These are phyloP conservation scores for Nemotelus pantherinus DNA, from an alignment of 2,888 invertebrate genomes.

Conservation along the genomic window DNA sequence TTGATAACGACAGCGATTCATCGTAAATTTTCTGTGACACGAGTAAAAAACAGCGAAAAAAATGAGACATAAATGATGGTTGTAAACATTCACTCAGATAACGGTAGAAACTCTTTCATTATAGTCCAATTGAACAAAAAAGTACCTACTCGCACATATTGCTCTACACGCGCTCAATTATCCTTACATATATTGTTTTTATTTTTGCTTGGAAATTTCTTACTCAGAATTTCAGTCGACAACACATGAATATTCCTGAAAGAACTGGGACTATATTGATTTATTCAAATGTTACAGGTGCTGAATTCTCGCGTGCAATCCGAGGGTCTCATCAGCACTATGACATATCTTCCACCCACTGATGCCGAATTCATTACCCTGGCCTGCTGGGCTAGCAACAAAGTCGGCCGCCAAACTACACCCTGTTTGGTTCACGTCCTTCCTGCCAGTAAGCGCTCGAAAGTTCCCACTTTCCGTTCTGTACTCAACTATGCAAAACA, in stretches of 20 bases:
- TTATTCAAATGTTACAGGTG: slow-evolving; percentile 60
- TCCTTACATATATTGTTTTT: no score
- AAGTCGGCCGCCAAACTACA: slow-evolving; percentile 80
- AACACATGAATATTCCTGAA: neutral
- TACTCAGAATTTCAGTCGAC: no score
- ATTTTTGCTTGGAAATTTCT: no score
- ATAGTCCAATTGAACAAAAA: no score
- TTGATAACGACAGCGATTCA: no score
- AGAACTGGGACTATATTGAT: neutral
- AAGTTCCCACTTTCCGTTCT: neutral
- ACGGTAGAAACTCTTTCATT: no score
- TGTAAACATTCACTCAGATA: no score
- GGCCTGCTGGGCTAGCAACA: slow-evolving; percentile 89
- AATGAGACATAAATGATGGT: no score
- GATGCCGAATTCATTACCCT: slow-evolving; percentile 80
- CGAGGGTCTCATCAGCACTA: slow-evolving; percentile 69
- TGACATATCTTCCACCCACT: slow-evolving; percentile 69
- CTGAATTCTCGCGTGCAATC: slow-evolving; percentile 66
- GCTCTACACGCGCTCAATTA: no score
- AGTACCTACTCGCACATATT: no score
- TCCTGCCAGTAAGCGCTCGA: slow-evolving; percentile 75
- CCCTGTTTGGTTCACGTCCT: slow-evolving; percentile 86
- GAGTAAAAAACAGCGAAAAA: no score
- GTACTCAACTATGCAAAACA: slow-evolving; percentile 20
- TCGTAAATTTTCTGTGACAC: no score